A percentile compares a stretch with the other conserved stretches of the same genome.
These are phyloP conservation scores for Zygothrica quintamaculata DNA, from an alignment of 2,888 invertebrate species.

Conservation along the genomic window DNA sequence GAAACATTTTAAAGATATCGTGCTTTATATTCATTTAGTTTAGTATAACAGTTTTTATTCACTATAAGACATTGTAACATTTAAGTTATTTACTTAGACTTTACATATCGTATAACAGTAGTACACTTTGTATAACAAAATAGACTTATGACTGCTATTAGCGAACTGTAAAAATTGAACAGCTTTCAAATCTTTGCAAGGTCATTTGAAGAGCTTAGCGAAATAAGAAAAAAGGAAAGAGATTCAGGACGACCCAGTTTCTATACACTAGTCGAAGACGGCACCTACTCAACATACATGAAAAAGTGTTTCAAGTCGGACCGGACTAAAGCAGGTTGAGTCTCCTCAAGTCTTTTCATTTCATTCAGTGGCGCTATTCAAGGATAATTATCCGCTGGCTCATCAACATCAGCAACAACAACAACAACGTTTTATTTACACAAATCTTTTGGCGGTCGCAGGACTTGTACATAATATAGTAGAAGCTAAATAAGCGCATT, in stretches of 20 bases:
- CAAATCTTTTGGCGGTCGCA: slow-evolving; percentile 59
- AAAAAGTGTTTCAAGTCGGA: neutral
- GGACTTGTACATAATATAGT: slow-evolving; percentile 5
- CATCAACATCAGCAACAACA: slow-evolving; percentile 15
- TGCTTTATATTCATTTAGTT: no score
- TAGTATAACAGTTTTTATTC: no score
- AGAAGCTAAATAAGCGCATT: slow-evolving; percentile 63
- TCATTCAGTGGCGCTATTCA: slow-evolving; percentile 36
- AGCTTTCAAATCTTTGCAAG: slow-evolving; percentile 26
- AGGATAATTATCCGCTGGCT: slow-evolving; percentile 45
- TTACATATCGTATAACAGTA: no score
- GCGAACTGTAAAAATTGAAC: no score
- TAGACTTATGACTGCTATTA: no score
- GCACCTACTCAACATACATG: slow-evolving; percentile 22
- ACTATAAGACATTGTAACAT: no score
- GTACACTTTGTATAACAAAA: no score
- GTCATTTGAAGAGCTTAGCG: slow-evolving; percentile 29
- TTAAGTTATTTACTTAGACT: no score
- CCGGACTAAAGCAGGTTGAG: slow-evolving; percentile 4
- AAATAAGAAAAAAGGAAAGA: slow-evolving; percentile 9
- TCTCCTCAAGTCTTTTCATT: slow-evolving; percentile 15
- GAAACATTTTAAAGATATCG: no score
- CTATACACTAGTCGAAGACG: neutral
- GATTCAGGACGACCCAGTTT: slow-evolving; percentile 43
- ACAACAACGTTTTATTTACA: slow-evolving; percentile 67